Base-by-base conservation (phyloP, 2,797 vertebrate genomes). In the Chrysolophus pictus region DNA sequence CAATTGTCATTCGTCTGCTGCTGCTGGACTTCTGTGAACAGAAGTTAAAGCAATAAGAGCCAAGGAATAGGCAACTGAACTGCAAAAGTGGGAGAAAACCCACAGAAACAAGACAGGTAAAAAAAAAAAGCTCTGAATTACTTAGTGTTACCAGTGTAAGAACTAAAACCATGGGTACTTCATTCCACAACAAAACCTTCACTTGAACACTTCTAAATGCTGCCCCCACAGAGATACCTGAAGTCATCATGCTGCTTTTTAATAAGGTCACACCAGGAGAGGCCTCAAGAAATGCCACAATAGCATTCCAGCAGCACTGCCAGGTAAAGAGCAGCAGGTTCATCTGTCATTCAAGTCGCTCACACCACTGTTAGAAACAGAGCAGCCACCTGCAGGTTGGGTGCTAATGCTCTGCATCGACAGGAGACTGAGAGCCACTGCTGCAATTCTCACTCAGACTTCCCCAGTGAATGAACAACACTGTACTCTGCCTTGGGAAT, bases 251-350 rank as follows among this genome's bases (percentile, higher is more conserved):
- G 8, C 18, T 10, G 42, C 42, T 42, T 42, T 82, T 46, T 6
- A 51, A 47, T 14, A 47, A 24, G 60, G 65, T 64, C 33, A 13
- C 5, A 17, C 41, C 58, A 69, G 58, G 80, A 80, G 74, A 42
- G 23, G 15, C 3, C 16, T 29, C 58, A 59, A 58, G 62, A 44
- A 72, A 42, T 44, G 49, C 69, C 80, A 68, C 53, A 69, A 3
- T 56, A 70, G 78, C 88, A 92, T 91, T 90, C 91, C 90, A 79
- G 67, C 2, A 76, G 88, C 60, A 65, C 35, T 84, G 51, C 41
- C 77, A 80, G 64, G 68, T 0, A 68, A 29, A 58, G 84, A 74
- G 14, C 65, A 69, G 11, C 46, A 80, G 69, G 72, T 35, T 93
- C 49, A 76, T 16, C 65, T 65, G 8, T n/a, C 14, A 83, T 63